A percentile compares a stretch with the other conserved stretches of the same genome.
phyloP scores from a whole-genome alignment of 2,113 vertebrate species.

The Pyrgilauda ruficollis region DNA sequence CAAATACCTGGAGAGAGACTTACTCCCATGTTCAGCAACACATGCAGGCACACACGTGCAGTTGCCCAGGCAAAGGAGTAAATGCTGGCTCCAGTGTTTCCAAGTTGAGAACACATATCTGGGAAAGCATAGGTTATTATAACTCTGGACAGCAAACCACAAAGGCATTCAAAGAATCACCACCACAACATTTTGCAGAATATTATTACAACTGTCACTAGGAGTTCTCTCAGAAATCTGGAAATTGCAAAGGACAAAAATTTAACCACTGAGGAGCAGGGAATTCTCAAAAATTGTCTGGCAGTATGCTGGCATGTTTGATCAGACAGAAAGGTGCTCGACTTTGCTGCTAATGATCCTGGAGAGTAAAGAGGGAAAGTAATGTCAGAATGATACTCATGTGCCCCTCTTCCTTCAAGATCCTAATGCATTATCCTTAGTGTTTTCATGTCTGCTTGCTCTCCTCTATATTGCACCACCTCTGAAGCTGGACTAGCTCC shows the following conservation, averaged over 20 bases:
- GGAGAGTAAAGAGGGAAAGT: not conserved
- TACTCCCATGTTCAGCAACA: not conserved
- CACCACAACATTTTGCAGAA: conserved; percentile 59
- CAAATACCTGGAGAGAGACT: not conserved
- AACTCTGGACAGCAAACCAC: conserved; percentile 62
- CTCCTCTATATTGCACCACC: not conserved
- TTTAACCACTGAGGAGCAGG: conserved; percentile 43
- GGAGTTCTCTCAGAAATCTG: conserved; percentile 56
- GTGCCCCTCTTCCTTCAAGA: not conserved
- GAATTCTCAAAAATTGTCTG: conserved; percentile 20
- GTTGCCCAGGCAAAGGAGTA: not conserved
- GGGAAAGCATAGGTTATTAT: conserved; percentile 58
- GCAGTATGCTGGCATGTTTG: not conserved
- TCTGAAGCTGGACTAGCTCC: not conserved
- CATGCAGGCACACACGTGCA: not conserved
- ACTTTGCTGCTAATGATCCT: not conserved
- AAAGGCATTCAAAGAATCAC: conserved; percentile 67
- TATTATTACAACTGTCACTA: conserved; percentile 65
- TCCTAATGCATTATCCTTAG: not conserved
- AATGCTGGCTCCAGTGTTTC: conserved; percentile 10
- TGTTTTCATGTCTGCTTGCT: not conserved
- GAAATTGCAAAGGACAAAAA: conserved; percentile 52
- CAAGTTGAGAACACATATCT: conserved; percentile 51
- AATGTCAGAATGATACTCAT: not conserved
- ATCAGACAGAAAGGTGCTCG: not conserved